Conservation (phyloP, 1,140 invertebrate genomes). For the Pseudomyrmex concolor region DNA sequence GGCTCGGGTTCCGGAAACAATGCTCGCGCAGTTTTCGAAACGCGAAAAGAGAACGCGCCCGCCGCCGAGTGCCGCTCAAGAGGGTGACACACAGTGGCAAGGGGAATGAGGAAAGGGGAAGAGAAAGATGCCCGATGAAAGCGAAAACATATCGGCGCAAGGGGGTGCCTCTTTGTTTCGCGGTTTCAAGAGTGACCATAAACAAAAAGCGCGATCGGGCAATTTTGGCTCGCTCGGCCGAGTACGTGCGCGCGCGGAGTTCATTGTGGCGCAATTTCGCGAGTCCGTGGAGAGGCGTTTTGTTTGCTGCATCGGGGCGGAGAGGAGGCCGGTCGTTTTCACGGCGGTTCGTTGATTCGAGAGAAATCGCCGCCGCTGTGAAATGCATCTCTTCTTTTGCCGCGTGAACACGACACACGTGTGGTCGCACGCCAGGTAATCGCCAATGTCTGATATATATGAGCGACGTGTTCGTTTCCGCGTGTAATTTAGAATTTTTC, state of each 20-base stretch:
- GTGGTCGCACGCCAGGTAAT: background rate
- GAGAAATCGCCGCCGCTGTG: conserved; percentile 73
- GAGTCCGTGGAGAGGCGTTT: conserved; percentile 82
- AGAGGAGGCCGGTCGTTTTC: conserved; percentile 83
- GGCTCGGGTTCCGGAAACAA: conserved; percentile 69
- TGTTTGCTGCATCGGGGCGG: conserved; percentile 83
- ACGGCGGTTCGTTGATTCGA: conserved; percentile 82
- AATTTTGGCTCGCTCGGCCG: conserved; percentile 77
- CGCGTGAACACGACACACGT: background rate
- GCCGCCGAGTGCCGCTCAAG: background rate
- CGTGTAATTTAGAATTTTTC: no score
- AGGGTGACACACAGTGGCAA: conserved; percentile 35
- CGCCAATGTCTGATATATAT: no score
- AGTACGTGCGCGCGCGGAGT: conserved; percentile 67
- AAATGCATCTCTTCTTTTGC: background rate
- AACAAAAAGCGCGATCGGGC: conserved; percentile 81
- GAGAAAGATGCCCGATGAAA: conserved; percentile 60
- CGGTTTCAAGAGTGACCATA: conserved; percentile 82
- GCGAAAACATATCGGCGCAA: conserved; percentile 62
- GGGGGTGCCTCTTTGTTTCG: conserved; percentile 70
- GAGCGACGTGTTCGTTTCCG: no score
- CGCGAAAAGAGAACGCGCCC: conserved; percentile 56
- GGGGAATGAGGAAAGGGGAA: conserved; percentile 6
- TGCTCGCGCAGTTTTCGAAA: conserved; percentile 74
- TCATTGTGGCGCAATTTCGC: conserved; percentile 81